Evolutionary conservation across 2,888 invertebrate genomes (phyloP).

Genomic region (Orthosia cruda): DNA sequence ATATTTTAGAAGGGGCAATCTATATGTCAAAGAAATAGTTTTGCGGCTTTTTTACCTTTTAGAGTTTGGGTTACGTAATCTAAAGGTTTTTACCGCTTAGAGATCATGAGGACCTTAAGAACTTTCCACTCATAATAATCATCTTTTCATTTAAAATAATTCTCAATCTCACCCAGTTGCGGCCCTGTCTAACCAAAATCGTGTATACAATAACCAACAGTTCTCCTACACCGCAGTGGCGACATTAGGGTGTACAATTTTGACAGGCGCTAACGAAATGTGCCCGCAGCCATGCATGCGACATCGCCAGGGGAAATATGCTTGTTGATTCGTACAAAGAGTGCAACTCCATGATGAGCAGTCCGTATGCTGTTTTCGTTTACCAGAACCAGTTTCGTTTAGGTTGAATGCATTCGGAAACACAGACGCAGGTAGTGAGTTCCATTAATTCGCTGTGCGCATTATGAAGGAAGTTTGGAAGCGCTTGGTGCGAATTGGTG

Average conservation of each 20-base stretch:
- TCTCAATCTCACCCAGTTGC: conserved; percentile 24
- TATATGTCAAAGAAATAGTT: no score
- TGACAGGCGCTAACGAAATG: conserved; percentile 56
- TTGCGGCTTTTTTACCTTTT: no score
- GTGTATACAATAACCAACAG: conserved; percentile 50
- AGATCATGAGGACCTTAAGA: no score
- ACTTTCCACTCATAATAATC: neutral
- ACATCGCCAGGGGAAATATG: conserved; percentile 71
- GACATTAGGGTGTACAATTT: conserved; percentile 59
- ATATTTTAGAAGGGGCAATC: no score
- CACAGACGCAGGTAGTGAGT: no score
- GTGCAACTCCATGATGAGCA: conserved; percentile 55
- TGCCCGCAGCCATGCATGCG: conserved; percentile 44
- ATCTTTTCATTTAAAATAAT: conserved; percentile 15
- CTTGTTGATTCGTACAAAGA: conserved; percentile 67
- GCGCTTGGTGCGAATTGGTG: no score
- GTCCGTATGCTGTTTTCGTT: conserved; percentile 45
- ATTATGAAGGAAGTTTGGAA: no score
- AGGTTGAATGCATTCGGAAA: no score
- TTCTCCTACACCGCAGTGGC: conserved; percentile 47
- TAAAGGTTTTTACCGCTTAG: no score
- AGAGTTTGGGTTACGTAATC: no score
- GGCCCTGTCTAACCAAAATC: conserved; percentile 18
- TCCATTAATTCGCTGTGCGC: no score
- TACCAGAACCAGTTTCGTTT: conserved; percentile 42